phyloP scores from a whole-genome alignment of 1,140 invertebrate genomes.

The Pseudomyrmex dendroicus region DNA sequence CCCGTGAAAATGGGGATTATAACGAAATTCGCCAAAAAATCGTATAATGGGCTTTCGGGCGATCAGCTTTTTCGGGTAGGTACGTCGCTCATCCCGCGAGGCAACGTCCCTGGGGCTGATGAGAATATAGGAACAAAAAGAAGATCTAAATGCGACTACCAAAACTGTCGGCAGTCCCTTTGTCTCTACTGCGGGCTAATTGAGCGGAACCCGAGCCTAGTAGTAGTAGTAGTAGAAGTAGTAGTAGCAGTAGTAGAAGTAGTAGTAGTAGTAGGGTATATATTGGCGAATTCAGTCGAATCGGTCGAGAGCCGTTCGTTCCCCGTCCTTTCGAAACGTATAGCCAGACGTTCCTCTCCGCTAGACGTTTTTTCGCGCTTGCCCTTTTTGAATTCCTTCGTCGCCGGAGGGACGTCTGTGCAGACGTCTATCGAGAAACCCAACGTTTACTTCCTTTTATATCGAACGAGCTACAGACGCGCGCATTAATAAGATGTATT shows the following conservation, averaged over 20 bases:
- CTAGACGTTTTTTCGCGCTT: slow-evolving; percentile 60
- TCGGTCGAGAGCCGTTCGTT: slow-evolving; percentile 36
- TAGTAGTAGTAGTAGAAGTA: too few relatives aligned
- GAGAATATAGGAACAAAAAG: slow-evolving; percentile 14
- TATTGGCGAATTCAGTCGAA: slow-evolving; percentile 48
- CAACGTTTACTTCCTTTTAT: slow-evolving; percentile 22
- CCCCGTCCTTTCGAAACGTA: slow-evolving; percentile 47
- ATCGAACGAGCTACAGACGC: neutral
- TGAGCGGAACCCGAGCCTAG: slow-evolving; percentile 54
- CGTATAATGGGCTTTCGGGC: neutral
- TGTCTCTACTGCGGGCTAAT: slow-evolving; percentile 69
- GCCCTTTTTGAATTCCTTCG: slow-evolving; percentile 70
- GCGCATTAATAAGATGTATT: slow-evolving; percentile 17
- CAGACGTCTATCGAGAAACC: slow-evolving; percentile 22
- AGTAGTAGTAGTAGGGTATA: slow-evolving; percentile 49
- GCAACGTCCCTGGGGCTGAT: slow-evolving; percentile 21
- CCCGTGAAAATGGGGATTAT: slow-evolving; percentile 22
- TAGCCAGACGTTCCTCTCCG: neutral
- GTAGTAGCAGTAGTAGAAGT: too few relatives aligned
- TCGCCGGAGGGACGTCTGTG: slow-evolving; percentile 9
- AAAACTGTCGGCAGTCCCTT: slow-evolving; percentile 69
- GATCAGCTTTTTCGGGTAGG: slow-evolving; percentile 4
- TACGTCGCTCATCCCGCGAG: neutral
- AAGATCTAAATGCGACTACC: slow-evolving; percentile 37
- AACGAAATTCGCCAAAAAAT: slow-evolving; percentile 7